phyloP scores from a whole-genome alignment of 2,888 invertebrate species.

The Hypomecis punctinalis region DNA sequence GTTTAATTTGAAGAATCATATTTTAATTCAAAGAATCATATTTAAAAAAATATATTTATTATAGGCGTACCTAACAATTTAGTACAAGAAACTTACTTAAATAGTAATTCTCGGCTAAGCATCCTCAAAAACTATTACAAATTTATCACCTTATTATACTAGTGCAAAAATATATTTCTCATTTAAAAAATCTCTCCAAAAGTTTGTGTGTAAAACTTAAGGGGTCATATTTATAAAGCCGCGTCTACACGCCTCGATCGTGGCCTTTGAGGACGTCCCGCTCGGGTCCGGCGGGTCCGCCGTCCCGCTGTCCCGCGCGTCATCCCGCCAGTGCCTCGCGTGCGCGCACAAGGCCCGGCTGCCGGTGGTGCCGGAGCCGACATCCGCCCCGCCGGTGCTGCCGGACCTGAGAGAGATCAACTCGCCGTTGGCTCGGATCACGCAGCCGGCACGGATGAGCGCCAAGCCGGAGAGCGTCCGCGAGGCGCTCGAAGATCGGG shows the following conservation, averaged over 20 bases:
- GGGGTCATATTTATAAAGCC: constrained; percentile 31
- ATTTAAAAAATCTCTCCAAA: no score
- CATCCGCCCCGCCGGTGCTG: constrained; percentile 15
- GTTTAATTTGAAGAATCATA: no score
- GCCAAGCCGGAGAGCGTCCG: constrained; percentile 72
- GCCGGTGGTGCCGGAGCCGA: constrained; percentile 60
- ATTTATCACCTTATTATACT: no score
- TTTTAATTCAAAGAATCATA: no score
- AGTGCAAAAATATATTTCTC: no score
- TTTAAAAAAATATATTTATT: no score
- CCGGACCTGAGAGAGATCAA: constrained; percentile 18
- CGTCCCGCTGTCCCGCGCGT: constrained; percentile 54
- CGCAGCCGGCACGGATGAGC: constrained; percentile 48
- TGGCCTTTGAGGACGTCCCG: constrained; percentile 71
- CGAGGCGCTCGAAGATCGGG: constrained; percentile 87
- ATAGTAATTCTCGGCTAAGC: no score
- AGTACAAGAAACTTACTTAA: no score
- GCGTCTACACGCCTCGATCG: constrained; percentile 49
- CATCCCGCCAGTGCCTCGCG: constrained; percentile 67
- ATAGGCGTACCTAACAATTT: no score
- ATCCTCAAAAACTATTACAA: no score
- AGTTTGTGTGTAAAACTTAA: no score
- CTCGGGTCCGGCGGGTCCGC: constrained; percentile 66
- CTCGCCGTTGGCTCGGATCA: constrained; percentile 9
- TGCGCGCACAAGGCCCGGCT: constrained; percentile 64